Percentiles rank a stretch among this genome's conserved stretches.
Conservation (phyloP, 2,113 vertebrate species). For the Pelecanus crispus region DNA sequence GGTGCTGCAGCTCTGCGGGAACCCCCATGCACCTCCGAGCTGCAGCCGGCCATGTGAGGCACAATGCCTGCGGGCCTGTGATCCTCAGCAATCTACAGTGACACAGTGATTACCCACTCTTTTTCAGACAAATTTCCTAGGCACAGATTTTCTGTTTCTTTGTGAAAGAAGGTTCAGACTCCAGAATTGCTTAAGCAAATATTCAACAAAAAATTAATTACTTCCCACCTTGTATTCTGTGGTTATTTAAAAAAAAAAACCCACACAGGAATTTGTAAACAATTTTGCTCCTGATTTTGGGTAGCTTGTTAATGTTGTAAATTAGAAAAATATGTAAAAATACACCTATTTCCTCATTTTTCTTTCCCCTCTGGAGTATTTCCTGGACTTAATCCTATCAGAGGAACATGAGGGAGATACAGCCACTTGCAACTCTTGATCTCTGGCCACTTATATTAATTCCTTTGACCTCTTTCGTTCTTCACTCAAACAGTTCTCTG, state of each 20-base stretch:
- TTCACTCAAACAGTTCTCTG: neutral
- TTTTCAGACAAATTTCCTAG: neutral
- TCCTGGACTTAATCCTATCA: neutral
- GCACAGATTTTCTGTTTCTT: neutral
- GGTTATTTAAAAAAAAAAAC: neutral
- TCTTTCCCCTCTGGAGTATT: neutral
- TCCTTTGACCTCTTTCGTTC: neutral
- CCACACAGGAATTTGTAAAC: neutral
- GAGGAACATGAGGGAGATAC: neutral
- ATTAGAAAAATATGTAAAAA: neutral
- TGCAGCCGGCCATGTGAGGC: neutral
- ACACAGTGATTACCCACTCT: neutral
- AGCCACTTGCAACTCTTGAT: neutral
- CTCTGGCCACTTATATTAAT: neutral
- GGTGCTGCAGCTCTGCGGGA: neutral
- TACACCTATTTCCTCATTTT: neutral
- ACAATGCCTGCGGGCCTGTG: rapidly evolving
- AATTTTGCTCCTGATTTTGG: neutral
- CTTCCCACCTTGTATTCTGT: neutral
- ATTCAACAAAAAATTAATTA: neutral
- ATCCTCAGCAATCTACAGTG: neutral
- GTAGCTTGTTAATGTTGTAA: neutral
- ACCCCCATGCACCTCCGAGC: rapidly evolving
- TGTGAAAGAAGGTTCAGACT: neutral
- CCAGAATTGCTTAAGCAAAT: neutral